A percentile compares a stretch with the other conserved stretches of the same genome.
These are phyloP conservation scores for Halcyon leucocephala DNA, from an alignment of 2,797 vertebrate genomes.

Conservation along the genomic window DNA sequence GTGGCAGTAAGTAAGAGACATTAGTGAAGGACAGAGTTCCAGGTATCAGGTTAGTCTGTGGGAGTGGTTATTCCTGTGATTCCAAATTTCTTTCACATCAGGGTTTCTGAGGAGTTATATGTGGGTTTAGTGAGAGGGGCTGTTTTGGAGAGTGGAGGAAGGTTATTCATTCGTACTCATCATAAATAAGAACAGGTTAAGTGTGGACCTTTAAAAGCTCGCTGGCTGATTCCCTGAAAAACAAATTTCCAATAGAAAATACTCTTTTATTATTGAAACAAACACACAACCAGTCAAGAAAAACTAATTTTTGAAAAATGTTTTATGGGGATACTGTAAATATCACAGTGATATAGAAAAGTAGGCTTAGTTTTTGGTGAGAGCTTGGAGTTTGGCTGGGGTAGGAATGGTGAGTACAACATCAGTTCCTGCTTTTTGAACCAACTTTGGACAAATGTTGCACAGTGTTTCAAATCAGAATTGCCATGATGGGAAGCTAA, in stretches of 20 bases:
- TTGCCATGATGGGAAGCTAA: neutral
- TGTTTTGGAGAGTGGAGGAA: neutral
- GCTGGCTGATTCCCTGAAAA: neutral
- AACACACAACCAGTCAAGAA: neutral
- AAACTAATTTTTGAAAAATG: neutral
- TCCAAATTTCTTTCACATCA: neutral
- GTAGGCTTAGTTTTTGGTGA: slow-evolving; percentile 20
- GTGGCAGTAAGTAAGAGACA: neutral
- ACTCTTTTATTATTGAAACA: neutral
- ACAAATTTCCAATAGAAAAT: neutral
- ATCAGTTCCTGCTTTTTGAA: neutral
- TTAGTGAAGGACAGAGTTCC: neutral
- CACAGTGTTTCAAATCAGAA: neutral
- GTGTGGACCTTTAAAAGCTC: neutral
- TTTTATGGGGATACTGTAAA: neutral
- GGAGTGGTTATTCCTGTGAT: neutral
- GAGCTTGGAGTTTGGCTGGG: slow-evolving; percentile 9
- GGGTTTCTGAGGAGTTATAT: neutral
- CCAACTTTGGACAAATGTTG: neutral
- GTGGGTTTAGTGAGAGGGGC: neutral
- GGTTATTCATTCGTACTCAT: neutral
- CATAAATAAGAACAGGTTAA: neutral
- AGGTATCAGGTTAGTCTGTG: neutral
- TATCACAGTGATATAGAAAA: neutral
- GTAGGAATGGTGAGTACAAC: neutral